phyloP scores from a whole-genome alignment of 2,113 vertebrate species.

The Mixornis gularis region DNA sequence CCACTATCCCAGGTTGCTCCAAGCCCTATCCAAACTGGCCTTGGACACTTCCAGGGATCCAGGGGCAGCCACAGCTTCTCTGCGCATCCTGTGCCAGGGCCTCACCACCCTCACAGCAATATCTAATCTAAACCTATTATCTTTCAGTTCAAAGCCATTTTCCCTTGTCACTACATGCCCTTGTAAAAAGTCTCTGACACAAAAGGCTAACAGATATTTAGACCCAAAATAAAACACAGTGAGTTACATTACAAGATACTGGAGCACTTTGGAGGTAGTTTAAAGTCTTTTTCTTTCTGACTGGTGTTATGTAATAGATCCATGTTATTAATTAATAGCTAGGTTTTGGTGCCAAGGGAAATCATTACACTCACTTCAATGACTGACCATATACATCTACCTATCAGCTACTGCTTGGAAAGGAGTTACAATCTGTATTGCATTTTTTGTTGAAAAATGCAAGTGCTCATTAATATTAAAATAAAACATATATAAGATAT shows the following conservation, averaged over 20 bases:
- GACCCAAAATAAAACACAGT: neutral
- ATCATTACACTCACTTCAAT: neutral
- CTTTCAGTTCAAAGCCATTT: neutral
- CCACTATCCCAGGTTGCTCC: neutral
- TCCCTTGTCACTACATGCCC: neutral
- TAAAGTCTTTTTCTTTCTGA: neutral
- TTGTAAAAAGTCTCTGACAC: neutral
- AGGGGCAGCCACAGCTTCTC: neutral
- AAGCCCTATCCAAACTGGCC: fast-evolving
- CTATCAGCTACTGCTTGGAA: neutral
- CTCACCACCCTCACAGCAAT: neutral
- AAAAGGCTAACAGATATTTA: neutral
- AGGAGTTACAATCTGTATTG: neutral
- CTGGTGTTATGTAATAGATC: neutral
- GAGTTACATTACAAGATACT: neutral
- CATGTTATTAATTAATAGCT: neutral
- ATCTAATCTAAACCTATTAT: neutral
- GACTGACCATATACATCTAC: neutral
- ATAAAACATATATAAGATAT: neutral
- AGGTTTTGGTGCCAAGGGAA: neutral
- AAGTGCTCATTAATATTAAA: neutral
- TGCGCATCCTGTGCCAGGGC: neutral
- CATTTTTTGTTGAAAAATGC: no score
- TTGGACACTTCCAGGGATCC: neutral
- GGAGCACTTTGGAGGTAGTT: neutral